Base-by-base conservation (phyloP, 2,797 vertebrate genomes). In the Poecilia velifera region DNA sequence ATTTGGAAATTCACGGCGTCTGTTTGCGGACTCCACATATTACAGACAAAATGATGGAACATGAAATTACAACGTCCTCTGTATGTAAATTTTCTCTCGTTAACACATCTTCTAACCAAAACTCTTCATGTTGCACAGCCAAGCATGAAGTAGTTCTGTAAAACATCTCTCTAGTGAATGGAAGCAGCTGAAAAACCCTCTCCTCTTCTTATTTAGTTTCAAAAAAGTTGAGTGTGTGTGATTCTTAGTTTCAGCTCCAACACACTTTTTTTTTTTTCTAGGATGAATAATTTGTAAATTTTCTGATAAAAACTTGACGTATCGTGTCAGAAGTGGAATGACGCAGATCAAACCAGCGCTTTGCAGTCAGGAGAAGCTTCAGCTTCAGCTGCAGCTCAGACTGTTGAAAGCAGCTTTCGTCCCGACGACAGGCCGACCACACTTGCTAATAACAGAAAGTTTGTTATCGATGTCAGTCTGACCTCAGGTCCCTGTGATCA, bases 401-500 rank as follows among this genome's bases (percentile, higher is more conserved):
- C 41, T 13, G 22, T n/a, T 2, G 9, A n/a, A 10, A 39, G 34
- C 64, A 66, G 34, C 62, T 66, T 66, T 20, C 18, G 36, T 66
- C 25, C 25, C 4, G 5, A 7, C 43, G 41, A 28, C 22, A n/a
- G 25, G 25, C 68, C 6, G 41, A 46, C 25, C 45, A 14, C 25
- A 0, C 34, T 41, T 4, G 12, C 13, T 28, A 45, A 71, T 71
- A 71, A 71, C 13, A 13, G 22, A 34, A 34, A 18, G 25, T 12
- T 28, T 31, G n/a, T 72, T 9, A 46, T 72, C 28, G 43, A 1
- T 46, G 41, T 88, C 87, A 96, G 97, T 91, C 84, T 94, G 39
- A 82, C 86, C 1, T 88, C 82, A 31, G 93, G 93, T 16, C 70
- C 92, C 0, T 86, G 88, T 39, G 95, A 95, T 73, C 87, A 95